Base-by-base conservation (phyloP, 2,797 vertebrate genomes). In the Alectoris magna region DNA sequence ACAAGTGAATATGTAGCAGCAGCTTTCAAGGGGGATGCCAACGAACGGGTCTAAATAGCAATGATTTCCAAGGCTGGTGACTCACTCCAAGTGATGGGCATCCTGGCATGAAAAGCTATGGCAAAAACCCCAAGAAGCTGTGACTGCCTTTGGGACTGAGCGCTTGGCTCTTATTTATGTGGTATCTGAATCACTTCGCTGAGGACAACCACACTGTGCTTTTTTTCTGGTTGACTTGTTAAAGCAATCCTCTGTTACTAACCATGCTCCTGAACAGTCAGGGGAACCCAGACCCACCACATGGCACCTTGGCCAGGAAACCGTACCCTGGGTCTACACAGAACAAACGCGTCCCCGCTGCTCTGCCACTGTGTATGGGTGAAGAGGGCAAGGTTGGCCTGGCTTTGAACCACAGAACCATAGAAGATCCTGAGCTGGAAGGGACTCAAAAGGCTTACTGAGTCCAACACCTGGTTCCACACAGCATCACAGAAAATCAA, bases 321-420 rank as follows among this genome's bases (percentile, higher is more conserved):
- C 14, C 38, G 23, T 2, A 4, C 63, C 17, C 23, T n/a, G 12
- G 23, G 26, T 55, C 59, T 0, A 0, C 3, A 29, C 9, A 1
- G 1, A 23, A 15, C 1, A 21, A 38, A 55, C 2, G 10, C 49
- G 82, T 69, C 38, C 21, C 59, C 1, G 0, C 18, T 70, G 60
- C 18, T 73, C 70, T 82, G 4, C 14, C 38, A 27, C 11, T 22
- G 9, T 2, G 9, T 4, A 7, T 0, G 2, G 2, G 5, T 4
- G 31, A 81, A 10, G 39, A 48, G 82, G 15, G 27, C 8, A 67
- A 60, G 44, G 22, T 44, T 5, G 5, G n/a, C 17, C 34, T 43
- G 17, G 24, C 29, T 23, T 81, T 29, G 27, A 55, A 29, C 16
- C 27, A 31, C 18, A 31, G 10, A 18, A 55, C 29, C 29, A 18